Percentiles rank a stretch among this genome's conserved stretches.
These are phyloP conservation scores for Acronicta leporina DNA, from an alignment of 2,888 invertebrate genomes.

Conservation along the genomic window DNA sequence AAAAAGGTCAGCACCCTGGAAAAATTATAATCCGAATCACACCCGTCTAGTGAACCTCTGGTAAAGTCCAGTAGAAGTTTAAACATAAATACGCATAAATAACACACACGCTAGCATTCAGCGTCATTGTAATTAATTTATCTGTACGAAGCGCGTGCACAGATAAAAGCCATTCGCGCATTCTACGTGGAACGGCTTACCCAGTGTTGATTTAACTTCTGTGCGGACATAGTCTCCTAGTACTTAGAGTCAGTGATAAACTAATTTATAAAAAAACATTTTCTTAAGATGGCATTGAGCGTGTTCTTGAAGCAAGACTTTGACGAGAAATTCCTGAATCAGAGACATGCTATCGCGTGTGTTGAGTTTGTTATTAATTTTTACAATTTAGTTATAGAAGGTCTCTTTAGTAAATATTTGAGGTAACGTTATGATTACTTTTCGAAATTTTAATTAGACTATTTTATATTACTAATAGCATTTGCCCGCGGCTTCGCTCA, in stretches of 20 bases:
- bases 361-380: slow-evolving; percentile 61
- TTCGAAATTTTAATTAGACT: slow-evolving; percentile 45
- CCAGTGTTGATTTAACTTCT: slow-evolving; percentile 60
- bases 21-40: neutral
- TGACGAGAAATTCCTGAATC: slow-evolving; percentile 51
- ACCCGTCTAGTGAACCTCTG: slow-evolving; percentile 20
- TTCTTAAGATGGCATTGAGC: slow-evolving; percentile 63
- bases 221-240: slow-evolving; percentile 32
- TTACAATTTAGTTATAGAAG: slow-evolving; percentile 61
- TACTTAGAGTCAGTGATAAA: slow-evolving; percentile 21
- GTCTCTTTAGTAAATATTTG: slow-evolving; percentile 50
- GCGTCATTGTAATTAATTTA: slow-evolving; percentile 48
- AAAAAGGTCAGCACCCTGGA: slow-evolving; percentile 14
- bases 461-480: neutral
- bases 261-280: slow-evolving; percentile 18
- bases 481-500: no score
- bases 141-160: slow-evolving; percentile 33
- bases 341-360: slow-evolving; percentile 59
- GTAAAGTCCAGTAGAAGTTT: slow-evolving; percentile 20
- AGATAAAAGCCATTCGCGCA: slow-evolving; percentile 58
- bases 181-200: slow-evolving; percentile 51
- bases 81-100: slow-evolving; percentile 4
- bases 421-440: slow-evolving; percentile 51
- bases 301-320: slow-evolving; percentile 56
- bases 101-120: slow-evolving; percentile 16